Evolutionary conservation across 2,888 invertebrate species (phyloP).

Genomic region (Lagria hirta): DNA sequence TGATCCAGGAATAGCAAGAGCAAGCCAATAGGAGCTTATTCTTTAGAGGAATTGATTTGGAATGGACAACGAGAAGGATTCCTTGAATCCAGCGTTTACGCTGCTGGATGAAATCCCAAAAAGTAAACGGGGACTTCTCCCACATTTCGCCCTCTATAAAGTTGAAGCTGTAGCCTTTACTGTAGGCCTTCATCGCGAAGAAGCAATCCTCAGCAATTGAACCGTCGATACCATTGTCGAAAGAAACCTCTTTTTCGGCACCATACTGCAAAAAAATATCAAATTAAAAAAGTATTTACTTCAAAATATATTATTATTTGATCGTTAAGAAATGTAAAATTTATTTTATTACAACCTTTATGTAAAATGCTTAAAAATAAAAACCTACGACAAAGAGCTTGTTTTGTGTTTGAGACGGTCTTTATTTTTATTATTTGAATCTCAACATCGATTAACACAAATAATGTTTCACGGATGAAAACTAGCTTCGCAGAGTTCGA

Average conservation of each 20-base stretch:
- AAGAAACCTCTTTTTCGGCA: slow-evolving; percentile 89
- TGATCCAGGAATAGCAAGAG: slow-evolving; percentile 95
- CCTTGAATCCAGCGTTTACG: slow-evolving; percentile 96
- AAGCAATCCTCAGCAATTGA: slow-evolving; percentile 98
- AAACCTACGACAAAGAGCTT: too few species aligned
- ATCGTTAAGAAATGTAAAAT: too few species aligned
- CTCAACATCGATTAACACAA: too few species aligned
- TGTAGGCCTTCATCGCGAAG: slow-evolving; percentile 94
- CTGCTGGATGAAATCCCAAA: slow-evolving; percentile 95
- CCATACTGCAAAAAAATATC: slow-evolving; percentile 66
- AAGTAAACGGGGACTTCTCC: slow-evolving; percentile 95
- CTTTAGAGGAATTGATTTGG: slow-evolving; percentile 75
- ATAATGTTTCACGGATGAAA: too few species aligned
- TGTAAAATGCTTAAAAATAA: too few species aligned
- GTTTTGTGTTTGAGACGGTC: too few species aligned
- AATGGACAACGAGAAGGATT: slow-evolving; percentile 85
- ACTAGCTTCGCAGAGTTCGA: too few species aligned
- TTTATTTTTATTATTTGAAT: too few species aligned
- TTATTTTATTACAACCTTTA: too few species aligned
- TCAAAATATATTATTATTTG: too few species aligned
- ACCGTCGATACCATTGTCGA: slow-evolving; percentile 95
- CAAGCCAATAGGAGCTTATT: slow-evolving; percentile 81
- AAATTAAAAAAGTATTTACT: too few species aligned
- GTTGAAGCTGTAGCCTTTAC: slow-evolving; percentile 88
- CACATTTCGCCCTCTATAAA: slow-evolving; percentile 99